These are phyloP conservation scores for Percina caprodes DNA, from an alignment of 2,113 vertebrate genomes.

Conservation along the genomic window DNA sequence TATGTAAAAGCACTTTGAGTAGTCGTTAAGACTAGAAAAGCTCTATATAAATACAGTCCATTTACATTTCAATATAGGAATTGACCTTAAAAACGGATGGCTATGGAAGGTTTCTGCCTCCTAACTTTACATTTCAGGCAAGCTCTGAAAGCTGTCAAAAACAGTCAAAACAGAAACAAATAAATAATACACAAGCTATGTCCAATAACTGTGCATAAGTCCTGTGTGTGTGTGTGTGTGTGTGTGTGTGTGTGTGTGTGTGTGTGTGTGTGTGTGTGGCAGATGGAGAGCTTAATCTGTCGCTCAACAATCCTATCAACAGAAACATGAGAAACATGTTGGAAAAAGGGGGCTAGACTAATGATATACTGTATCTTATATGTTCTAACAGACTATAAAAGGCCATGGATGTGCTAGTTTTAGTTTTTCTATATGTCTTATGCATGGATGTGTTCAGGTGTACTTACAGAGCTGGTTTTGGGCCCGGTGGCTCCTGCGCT, in stretches of 20 bases:
- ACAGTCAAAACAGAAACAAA: neutral
- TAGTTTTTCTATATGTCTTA: neutral
- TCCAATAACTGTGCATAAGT: conserved; percentile 1
- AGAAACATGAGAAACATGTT: conserved; percentile 37
- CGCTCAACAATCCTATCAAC: conserved; percentile 24
- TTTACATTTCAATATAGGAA: neutral
- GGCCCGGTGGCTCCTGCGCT: conserved; percentile 89
- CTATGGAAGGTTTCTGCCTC: too few species aligned
- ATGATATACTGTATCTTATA: neutral
- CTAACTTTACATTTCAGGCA: too few species aligned
- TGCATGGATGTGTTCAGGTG: neutral
- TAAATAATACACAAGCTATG: neutral
- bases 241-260: conserved; percentile 3
- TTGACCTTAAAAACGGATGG: neutral
- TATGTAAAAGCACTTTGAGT: too few species aligned
- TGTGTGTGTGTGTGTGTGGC: conserved; percentile 13
- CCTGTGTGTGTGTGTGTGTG: neutral
- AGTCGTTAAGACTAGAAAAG: too few species aligned
- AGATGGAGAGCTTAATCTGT: conserved; percentile 35
- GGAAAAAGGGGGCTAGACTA: neutral
- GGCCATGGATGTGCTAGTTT: neutral
- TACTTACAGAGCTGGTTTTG: conserved; percentile 92
- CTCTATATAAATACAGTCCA: too few species aligned
- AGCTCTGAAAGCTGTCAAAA: too few species aligned
- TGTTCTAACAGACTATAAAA: neutral